A percentile compares a stretch with the other conserved stretches of the same genome.
Evolutionary conservation across 2,888 invertebrate genomes (phyloP).

Genomic region (Pediacus dermestoides): DNA sequence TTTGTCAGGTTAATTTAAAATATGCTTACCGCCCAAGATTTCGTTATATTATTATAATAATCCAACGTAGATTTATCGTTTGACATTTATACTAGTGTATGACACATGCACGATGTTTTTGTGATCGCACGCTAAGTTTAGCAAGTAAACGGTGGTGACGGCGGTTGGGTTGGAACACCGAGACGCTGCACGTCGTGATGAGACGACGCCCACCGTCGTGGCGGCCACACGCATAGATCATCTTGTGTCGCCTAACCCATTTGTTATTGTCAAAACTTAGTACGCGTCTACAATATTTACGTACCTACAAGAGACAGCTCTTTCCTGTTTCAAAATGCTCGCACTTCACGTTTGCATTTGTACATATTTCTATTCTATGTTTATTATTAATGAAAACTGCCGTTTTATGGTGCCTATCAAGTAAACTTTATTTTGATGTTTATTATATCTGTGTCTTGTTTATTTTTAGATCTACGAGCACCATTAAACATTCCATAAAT

Average conservation of each 20-base stretch:
- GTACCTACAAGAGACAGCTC: constrained; percentile 26
- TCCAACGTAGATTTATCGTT: constrained; percentile 24
- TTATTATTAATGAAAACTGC: constrained; percentile 11
- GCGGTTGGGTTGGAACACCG: constrained; percentile 19
- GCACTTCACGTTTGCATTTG: background rate
- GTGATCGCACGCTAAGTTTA: constrained; percentile 41
- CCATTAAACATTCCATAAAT: constrained; percentile 1
- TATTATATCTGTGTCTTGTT: constrained; percentile 14
- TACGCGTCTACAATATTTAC: constrained; percentile 25
- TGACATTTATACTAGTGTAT: constrained; percentile 27
- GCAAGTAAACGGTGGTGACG: constrained; percentile 35
- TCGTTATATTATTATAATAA: constrained; percentile 5
- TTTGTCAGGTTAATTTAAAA: too few species aligned
- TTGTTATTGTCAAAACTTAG: constrained; percentile 31
- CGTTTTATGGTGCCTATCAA: constrained; percentile 3
- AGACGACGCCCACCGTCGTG: constrained; percentile 31
- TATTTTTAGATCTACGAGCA: constrained; percentile 12
- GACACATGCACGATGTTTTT: constrained; percentile 34
- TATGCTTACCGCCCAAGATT: too few species aligned
- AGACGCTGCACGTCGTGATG: constrained; percentile 3
- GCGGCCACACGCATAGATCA: constrained; percentile 43
- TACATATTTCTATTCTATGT: background rate
- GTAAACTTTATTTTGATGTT: constrained; percentile 10
- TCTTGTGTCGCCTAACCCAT: constrained; percentile 29
- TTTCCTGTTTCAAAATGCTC: constrained; percentile 23